These are phyloP conservation scores for Remorina albescens DNA, from an alignment of 2,797 vertebrate species.

Conservation along the genomic window DNA sequence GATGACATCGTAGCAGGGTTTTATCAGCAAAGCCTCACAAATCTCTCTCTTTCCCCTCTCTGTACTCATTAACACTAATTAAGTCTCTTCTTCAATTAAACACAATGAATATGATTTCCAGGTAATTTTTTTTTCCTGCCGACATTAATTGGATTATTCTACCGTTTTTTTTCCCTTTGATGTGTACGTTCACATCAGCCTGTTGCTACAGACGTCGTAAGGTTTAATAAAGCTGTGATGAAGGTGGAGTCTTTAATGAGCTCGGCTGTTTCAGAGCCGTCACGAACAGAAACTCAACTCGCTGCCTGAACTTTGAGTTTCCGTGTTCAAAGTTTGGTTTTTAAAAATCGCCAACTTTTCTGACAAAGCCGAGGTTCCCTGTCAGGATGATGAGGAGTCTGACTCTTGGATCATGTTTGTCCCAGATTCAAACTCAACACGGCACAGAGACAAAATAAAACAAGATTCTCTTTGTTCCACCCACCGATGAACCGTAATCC, in stretches of 20 bases:
- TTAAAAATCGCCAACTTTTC: not conserved
- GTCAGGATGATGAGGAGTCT: constrained; percentile 2
- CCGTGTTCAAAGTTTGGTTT: not conserved
- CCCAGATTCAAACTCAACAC: constrained; percentile 26
- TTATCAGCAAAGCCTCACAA: no score
- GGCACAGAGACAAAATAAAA: constrained; percentile 3
- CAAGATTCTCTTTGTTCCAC: constrained; percentile 12
- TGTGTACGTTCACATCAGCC: no score
- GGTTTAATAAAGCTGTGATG: no score
- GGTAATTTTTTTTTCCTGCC: no score
- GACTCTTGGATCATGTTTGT: constrained; percentile 9
- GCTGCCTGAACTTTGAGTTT: not conserved
- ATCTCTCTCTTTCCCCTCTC: no score
- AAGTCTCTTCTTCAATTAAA: no score
- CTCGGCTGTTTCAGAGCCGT: constrained; percentile 10
- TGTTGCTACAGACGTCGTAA: no score
- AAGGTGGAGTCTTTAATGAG: not conserved
- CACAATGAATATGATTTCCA: no score
- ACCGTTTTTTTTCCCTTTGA: no score
- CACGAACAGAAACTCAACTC: constrained; percentile 32
- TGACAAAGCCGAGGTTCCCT: not conserved
- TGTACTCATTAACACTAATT: no score
- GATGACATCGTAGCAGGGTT: no score
- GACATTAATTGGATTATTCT: no score
- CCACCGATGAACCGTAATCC: constrained; percentile 21